phyloP scores from a whole-genome alignment of 2,888 invertebrate genomes.

The Cynaeus angustus region DNA sequence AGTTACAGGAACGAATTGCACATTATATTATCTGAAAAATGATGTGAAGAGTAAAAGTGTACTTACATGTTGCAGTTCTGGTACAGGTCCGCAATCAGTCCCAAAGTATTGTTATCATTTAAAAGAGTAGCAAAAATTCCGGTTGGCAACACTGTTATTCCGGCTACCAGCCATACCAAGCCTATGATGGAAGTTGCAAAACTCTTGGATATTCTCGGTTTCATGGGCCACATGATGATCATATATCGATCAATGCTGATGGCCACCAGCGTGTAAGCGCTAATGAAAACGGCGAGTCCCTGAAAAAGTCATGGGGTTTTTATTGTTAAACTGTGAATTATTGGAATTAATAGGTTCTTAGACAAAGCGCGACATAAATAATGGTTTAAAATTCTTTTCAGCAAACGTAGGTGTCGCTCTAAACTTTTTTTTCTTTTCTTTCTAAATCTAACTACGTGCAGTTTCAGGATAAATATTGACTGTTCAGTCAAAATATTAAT shows the following conservation, averaged over 20 bases:
- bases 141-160: constrained; percentile 87
- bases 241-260: constrained; percentile 93
- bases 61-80: constrained; percentile 79
- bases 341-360: too few species aligned
- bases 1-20: constrained; percentile 5
- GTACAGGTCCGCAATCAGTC: constrained; percentile 72
- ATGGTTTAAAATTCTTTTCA: too few species aligned
- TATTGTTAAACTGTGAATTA: too few species aligned
- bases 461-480: too few species aligned
- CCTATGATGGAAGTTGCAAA: constrained; percentile 81
- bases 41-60: constrained; percentile 1
- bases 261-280: constrained; percentile 92
- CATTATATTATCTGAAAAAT: background rate
- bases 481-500: too few species aligned
- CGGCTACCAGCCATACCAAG: constrained; percentile 84
- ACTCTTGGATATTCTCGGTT: constrained; percentile 85
- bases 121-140: constrained; percentile 82
- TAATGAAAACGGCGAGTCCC: constrained; percentile 86
- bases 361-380: too few species aligned
- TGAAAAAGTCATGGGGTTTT: background rate
- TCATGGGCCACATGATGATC: constrained; percentile 91
- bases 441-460: too few species aligned
- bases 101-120: constrained; percentile 71
- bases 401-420: too few species aligned
- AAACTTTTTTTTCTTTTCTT: too few species aligned